Evolutionary conservation across 2,888 invertebrate genomes (phyloP).

Genomic region (Oconnorella tubifera): DNA sequence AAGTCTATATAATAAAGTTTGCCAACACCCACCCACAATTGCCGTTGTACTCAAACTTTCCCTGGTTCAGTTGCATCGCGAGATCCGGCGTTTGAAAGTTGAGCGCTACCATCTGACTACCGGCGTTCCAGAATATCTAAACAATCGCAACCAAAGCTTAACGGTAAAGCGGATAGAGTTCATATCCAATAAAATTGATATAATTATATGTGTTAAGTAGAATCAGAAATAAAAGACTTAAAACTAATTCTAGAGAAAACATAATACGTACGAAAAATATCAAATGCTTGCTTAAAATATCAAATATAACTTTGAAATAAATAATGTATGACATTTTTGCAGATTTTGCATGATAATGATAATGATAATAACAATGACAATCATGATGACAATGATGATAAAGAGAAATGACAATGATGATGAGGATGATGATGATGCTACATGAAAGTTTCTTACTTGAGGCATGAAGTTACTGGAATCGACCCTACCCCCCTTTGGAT

Average conservation of each 20-base stretch:
- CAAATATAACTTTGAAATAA: too few relatives aligned
- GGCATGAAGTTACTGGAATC: conserved; percentile 99
- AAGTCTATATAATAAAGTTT: too few relatives aligned
- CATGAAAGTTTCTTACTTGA: conserved; percentile 65
- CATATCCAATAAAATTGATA: not conserved
- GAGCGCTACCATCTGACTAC: conserved; percentile 96
- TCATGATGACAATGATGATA: too few relatives aligned
- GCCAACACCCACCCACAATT: conserved; percentile 84
- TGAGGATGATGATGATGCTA: not conserved
- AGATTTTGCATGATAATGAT: too few relatives aligned
- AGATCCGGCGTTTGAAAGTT: conserved; percentile 99
- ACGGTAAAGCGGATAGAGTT: too few relatives aligned
- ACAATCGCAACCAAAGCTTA: conserved; percentile 26
- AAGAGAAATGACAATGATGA: not conserved
- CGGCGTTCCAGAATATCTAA: conserved; percentile 99
- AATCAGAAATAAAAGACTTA: too few relatives aligned
- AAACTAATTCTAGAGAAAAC: too few relatives aligned
- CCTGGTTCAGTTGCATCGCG: conserved; percentile 99
- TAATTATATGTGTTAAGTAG: too few relatives aligned
- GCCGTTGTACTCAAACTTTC: conserved; percentile 99
- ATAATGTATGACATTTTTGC: too few relatives aligned
- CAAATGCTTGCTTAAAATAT: too few relatives aligned
- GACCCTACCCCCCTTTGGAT: conserved; percentile 96
- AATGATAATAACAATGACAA: too few relatives aligned
- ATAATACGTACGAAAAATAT: too few relatives aligned